A percentile compares a stretch with the other conserved stretches of the same genome.
Evolutionary conservation across 2,888 invertebrate species (phyloP).

Genomic region (Acronicta aceris): DNA sequence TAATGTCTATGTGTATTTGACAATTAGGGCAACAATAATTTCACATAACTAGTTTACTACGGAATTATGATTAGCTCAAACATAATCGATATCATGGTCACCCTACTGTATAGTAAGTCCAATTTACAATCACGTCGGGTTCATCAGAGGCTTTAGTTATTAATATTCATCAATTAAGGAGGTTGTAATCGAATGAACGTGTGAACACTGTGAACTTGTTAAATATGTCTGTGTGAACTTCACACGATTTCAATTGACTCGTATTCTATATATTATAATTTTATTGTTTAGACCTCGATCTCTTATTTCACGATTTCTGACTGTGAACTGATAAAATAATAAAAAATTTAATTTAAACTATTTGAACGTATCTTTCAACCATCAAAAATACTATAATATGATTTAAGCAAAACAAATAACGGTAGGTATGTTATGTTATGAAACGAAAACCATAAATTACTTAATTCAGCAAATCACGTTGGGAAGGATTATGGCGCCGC

Average conservation of each 20-base stretch:
- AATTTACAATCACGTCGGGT: conserved; percentile 18
- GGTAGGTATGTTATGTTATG: no score
- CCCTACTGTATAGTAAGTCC: conserved; percentile 1
- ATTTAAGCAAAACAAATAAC: no score
- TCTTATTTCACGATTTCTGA: neutral
- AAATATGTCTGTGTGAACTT: conserved; percentile 3
- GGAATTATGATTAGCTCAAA: neutral
- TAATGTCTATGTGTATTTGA: no score
- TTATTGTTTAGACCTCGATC: neutral
- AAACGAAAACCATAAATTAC: no score
- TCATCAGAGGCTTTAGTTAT: conserved; percentile 21
- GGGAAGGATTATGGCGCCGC: no score
- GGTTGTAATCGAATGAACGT: conserved; percentile 27
- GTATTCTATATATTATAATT: neutral
- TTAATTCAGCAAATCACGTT: no score
- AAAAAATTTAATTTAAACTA: no score
- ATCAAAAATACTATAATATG: no score
- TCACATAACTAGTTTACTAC: no score
- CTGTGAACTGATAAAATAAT: neutral
- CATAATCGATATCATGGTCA: neutral
- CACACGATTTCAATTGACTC: neutral
- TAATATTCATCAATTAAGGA: conserved; percentile 42
- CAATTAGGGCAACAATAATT: no score
- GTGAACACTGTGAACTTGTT: conserved; percentile 14
- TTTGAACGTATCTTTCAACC: no score